phyloP scores from a whole-genome alignment of 2,888 invertebrate species.

The Mesopsocus fuscifrons region DNA sequence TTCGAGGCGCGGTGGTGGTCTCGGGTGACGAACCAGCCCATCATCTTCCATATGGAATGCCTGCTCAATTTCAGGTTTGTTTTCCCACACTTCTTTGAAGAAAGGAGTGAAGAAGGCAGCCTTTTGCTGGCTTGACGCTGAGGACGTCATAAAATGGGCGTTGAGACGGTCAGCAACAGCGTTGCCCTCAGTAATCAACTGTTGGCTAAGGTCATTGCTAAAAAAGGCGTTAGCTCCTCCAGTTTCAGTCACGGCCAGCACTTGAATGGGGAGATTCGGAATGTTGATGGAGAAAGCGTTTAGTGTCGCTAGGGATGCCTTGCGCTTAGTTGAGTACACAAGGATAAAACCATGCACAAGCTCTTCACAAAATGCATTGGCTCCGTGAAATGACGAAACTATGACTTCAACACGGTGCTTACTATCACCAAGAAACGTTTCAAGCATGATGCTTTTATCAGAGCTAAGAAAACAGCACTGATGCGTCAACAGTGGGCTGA shows the following conservation, averaged over 20 bases:
- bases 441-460: slow-evolving; percentile 72
- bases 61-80: slow-evolving; percentile 85
- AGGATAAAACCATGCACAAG: slow-evolving; percentile 88
- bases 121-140: slow-evolving; percentile 66
- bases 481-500: slow-evolving; percentile 71
- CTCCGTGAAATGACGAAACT: slow-evolving; percentile 86
- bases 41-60: slow-evolving; percentile 75
- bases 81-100: slow-evolving; percentile 92
- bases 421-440: slow-evolving; percentile 80
- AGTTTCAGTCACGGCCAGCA: slow-evolving; percentile 81
- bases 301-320: slow-evolving; percentile 82
- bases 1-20: slow-evolving; percentile 55
- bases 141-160: slow-evolving; percentile 84
- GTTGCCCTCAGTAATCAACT: slow-evolving; percentile 83
- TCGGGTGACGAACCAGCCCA: slow-evolving; percentile 39
- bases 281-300: slow-evolving; percentile 86
- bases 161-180: slow-evolving; percentile 74
- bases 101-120: slow-evolving; percentile 90
- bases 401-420: slow-evolving; percentile 81
- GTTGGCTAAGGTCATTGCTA: slow-evolving; percentile 73
- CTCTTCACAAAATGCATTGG: slow-evolving; percentile 78
- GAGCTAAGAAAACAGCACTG: slow-evolving; percentile 72
- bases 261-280: slow-evolving; percentile 81
- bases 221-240: slow-evolving; percentile 80
- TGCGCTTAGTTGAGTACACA: slow-evolving; percentile 85